These are phyloP conservation scores for Leptinotarsa rubiginosa DNA, from an alignment of 2,888 invertebrate species.

Conservation along the genomic window DNA sequence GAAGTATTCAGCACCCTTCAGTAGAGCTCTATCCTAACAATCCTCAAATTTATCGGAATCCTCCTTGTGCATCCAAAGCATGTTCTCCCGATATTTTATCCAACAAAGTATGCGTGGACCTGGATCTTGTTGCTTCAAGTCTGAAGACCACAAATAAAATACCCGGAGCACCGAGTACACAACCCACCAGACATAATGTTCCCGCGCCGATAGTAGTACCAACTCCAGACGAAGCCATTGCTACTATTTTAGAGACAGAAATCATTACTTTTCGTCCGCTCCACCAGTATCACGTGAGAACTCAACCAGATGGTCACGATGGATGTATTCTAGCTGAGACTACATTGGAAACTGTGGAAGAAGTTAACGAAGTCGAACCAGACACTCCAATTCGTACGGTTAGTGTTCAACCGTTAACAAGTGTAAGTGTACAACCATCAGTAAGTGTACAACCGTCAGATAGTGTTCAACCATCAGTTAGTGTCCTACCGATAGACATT, in stretches of 20 bases:
- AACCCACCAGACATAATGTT: constrained; percentile 45
- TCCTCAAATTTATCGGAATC: constrained; percentile 60
- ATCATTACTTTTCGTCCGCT: constrained; percentile 36
- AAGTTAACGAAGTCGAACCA: constrained; percentile 35
- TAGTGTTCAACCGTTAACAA: not conserved
- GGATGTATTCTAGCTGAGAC: constrained; percentile 46
- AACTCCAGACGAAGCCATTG: constrained; percentile 54
- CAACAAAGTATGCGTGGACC: constrained; percentile 71
- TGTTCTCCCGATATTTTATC: constrained; percentile 65
- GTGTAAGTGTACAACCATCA: constrained; percentile 58
- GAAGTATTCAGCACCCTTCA: constrained; percentile 44
- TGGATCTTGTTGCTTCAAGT: constrained; percentile 66
- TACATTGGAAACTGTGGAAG: constrained; percentile 42
- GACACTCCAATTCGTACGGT: constrained; percentile 23
- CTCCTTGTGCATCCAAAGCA: constrained; percentile 28
- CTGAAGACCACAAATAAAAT: constrained; percentile 47
- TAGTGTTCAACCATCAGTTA: not conserved
- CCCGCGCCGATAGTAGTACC: constrained; percentile 52
- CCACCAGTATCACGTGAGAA: constrained; percentile 49
- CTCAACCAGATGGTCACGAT: constrained; percentile 62
- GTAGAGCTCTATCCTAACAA: constrained; percentile 68
- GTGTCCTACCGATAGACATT: not conserved
- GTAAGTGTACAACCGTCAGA: not conserved
- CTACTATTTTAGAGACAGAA: constrained; percentile 46
- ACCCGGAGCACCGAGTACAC: constrained; percentile 22